Evolutionary conservation across 2,113 vertebrate genomes (phyloP), one percentile per base, ranked within the genome.

Genomic region (Mionectes macconnelli): DNA sequence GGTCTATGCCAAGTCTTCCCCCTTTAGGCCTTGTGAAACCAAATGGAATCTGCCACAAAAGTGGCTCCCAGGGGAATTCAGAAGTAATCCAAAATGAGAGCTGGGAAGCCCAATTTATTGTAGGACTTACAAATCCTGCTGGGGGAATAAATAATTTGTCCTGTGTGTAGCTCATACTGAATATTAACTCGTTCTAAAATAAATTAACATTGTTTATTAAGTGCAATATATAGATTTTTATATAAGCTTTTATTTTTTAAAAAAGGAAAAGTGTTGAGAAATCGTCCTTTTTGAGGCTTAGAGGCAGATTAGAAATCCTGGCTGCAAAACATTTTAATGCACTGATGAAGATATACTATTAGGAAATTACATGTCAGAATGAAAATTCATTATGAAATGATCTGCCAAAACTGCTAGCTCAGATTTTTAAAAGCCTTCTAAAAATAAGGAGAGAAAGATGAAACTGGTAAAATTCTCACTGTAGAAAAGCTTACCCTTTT

Each of bases 11-110:
- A 98, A 98, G 97, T 89, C 89, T 96, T 89, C 90, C 96, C 95
- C 82, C 96, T 97, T 66, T 45, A 94, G 95, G 89, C 84, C 95
- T 96, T 97, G 96, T 95, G 97, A 98, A 97, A 97, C 96, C 97
- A 96, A 98, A 98, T 70, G 97, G 97, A 97, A 96, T 97, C 87
- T 96, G 96, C 97, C 97, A 98, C 97, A 97, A 97, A 98, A 97
- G 97, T 97, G 93, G 95, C 95, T 97, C 96, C 96, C 74, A 62
- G 72, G 97, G 92, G 95, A 91, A 92, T 91, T 94, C 95, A 97
- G 94, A 96, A 95, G 97, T 96, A 96, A 94, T 96, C 96, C 90
- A 97, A 83, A 81, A 94, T 83, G 89, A 93, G 86, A 84, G 93
- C 96, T 89, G 87, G 94, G 96, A 95, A 97, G 95, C 78, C 90